Evolutionary conservation across 2,888 invertebrate genomes (phyloP), one percentile per base, ranked within the genome.

Genomic region (Neocrepidodera transversa): DNA sequence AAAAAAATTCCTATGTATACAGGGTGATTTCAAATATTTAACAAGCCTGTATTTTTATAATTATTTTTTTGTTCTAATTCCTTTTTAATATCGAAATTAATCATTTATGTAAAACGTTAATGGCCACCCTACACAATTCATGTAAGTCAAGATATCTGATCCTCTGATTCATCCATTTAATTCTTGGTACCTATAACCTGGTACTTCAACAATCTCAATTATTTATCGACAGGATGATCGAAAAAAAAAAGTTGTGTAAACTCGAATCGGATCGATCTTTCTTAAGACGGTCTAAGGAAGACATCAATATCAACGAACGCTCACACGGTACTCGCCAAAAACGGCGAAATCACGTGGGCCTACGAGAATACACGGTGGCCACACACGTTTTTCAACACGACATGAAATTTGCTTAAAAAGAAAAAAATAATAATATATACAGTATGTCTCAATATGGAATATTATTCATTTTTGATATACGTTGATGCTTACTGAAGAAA

Each of bases 271-370:
- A 20, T 47, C 47, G 47, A 47, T 10, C 40, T 14, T 23, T 16
- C 14, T 17, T 52, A 28, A 40, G 45, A 47, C 30, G 42, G 38
- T 49, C 42, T 43, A n/a, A 48, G 56, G 56, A 56, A 56, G 56
- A 56, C 48, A 56, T 56, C 56, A 49, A 56, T 56, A 48, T 56
- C 48, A n/a, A n/a, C n/a, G n/a, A n/a, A 48, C 56, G 56, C 56
- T 56, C 56, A 49, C 56, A 26, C 56, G 26, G 7, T 45, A n/a
- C 18, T 16, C 11, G 26, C 53, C 53, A 43, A 53, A 53, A 43
- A 53, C 32, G 43, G 48, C 7, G 10, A 45, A 55, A 42, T 10
- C 1, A 38, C 56, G 56, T 56, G 56, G 56, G 56, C 38, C 56
- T 49, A 11, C 7, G 48, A 48, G 40, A 42, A 38, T 1, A 38